phyloP scores from a whole-genome alignment of 2,113 vertebrate genomes.

The Alligator mississippiensis region DNA sequence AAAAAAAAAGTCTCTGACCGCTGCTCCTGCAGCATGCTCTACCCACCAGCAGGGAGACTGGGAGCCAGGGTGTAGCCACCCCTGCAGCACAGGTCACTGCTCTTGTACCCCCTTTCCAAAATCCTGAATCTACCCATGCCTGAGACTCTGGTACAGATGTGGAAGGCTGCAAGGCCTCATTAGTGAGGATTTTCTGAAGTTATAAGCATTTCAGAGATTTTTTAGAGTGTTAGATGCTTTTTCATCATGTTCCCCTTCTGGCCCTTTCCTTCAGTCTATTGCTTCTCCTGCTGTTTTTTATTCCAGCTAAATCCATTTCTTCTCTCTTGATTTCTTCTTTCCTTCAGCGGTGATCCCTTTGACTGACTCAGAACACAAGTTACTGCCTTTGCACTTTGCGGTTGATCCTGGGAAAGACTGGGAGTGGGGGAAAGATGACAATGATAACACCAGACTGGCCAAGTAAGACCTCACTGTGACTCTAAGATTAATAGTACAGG shows the following conservation, averaged over 20 bases:
- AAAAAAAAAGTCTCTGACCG: too few relatives aligned
- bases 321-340: slow-evolving; percentile 56
- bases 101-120: too few relatives aligned
- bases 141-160: background rate
- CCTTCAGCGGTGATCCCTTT: slow-evolving; percentile 94
- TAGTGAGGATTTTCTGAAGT: background rate
- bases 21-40: too few relatives aligned
- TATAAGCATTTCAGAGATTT: background rate
- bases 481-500: slow-evolving; percentile 13
- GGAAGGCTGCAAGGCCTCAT: background rate
- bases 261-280: background rate
- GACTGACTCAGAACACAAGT: slow-evolving; percentile 98
- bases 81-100: too few relatives aligned
- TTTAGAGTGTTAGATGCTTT: background rate
- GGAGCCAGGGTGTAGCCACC: too few relatives aligned
- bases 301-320: background rate
- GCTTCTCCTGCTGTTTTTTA: slow-evolving; percentile 22
- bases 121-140: too few relatives aligned
- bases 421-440: slow-evolving; percentile 98
- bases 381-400: slow-evolving; percentile 97
- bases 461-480: slow-evolving; percentile 84
- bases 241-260: background rate
- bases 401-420: slow-evolving; percentile 97
- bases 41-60: too few relatives aligned
- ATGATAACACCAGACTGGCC: slow-evolving; percentile 92